A percentile compares a stretch with the other conserved stretches of the same genome.
Conservation (phyloP, 2,797 vertebrate species). For the Scolopax bukidnonensis region DNA sequence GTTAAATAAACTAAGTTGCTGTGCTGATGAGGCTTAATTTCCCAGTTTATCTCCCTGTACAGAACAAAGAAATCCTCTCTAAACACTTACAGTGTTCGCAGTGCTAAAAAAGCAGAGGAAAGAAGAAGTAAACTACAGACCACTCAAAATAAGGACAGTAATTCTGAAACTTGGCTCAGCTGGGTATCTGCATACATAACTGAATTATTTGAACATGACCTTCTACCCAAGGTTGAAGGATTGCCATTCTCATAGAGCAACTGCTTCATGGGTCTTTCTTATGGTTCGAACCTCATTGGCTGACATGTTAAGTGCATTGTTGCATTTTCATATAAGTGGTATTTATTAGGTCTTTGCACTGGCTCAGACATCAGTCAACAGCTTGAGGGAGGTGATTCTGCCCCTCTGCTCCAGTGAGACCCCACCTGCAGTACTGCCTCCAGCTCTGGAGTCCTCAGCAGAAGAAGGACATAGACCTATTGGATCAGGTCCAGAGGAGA, state of each 20-base stretch:
- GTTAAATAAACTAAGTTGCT: slow-evolving; percentile 35
- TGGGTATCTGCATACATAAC: not conserved
- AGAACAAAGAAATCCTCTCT: slow-evolving; percentile 19
- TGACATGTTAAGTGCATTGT: not conserved
- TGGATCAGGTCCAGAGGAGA: not conserved
- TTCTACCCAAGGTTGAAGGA: not conserved
- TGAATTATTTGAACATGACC: not conserved
- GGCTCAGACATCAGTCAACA: not conserved
- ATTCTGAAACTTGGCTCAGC: not conserved
- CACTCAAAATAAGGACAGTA: not conserved
- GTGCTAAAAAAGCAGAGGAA: slow-evolving; percentile 1
- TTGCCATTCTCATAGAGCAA: not conserved
- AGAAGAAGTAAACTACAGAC: not conserved
- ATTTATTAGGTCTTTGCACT: not conserved
- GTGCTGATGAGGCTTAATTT: slow-evolving; percentile 37
- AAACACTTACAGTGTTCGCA: not conserved
- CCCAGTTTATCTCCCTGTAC: slow-evolving; percentile 29
- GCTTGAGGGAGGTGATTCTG: not conserved
- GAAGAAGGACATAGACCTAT: not conserved
- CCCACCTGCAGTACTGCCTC: not conserved
- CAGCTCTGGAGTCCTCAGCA: not conserved
- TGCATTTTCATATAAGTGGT: not conserved
- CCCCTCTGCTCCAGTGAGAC: not conserved
- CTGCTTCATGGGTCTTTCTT: not conserved
- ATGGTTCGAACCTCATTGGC: not conserved